Percentiles rank a stretch among this genome's conserved stretches.
phyloP scores from a whole-genome alignment of 2,797 vertebrate species.

The Argentina silus region DNA sequence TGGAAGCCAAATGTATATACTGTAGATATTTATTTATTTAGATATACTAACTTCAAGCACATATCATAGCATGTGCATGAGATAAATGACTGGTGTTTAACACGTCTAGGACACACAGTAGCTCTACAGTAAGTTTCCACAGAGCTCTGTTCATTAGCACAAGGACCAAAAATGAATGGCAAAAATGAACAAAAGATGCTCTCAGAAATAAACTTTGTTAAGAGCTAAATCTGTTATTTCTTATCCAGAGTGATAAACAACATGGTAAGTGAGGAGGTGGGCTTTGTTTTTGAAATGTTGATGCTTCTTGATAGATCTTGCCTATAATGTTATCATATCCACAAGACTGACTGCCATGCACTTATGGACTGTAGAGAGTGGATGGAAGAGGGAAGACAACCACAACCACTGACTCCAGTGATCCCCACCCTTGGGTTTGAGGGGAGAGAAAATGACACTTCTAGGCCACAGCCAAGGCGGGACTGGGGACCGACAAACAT shows the following conservation, averaged over 20 bases:
- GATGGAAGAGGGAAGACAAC: conserved; percentile 30
- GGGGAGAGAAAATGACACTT: conserved; percentile 63
- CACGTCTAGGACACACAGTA: too few species aligned
- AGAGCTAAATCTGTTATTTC: background rate
- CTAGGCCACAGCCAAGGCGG: conserved; percentile 57
- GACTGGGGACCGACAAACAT: conserved; percentile 48
- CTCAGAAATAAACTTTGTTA: background rate
- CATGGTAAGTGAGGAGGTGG: background rate
- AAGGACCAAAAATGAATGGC: too few species aligned
- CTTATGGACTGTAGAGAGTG: background rate
- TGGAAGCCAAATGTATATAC: too few species aligned
- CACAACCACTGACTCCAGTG: conserved; percentile 17
- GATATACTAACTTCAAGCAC: too few species aligned
- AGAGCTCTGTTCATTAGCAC: too few species aligned
- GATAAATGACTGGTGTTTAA: too few species aligned
- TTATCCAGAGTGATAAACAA: background rate
- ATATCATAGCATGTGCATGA: too few species aligned
- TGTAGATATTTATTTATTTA: too few species aligned
- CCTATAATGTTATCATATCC: background rate
- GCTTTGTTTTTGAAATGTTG: background rate
- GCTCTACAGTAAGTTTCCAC: too few species aligned
- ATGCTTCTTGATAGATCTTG: background rate
- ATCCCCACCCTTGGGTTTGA: conserved; percentile 56
- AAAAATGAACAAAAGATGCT: too few species aligned
- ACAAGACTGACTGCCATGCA: background rate